Base-by-base conservation (phyloP, 1,140 invertebrate genomes). In the Alviniconcha marisindica region DNA sequence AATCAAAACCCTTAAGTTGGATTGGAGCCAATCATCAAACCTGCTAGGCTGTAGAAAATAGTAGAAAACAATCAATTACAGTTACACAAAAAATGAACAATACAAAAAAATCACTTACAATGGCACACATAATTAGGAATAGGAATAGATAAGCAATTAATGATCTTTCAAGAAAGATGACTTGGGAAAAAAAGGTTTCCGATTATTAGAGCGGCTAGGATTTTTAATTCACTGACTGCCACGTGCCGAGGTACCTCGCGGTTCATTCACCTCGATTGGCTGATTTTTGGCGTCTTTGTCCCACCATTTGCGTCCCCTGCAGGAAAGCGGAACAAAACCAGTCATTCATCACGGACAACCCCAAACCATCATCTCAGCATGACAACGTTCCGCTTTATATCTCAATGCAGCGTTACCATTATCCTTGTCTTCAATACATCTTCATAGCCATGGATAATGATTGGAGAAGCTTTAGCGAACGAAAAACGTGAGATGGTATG, bases 311-410 rank as follows among this genome's bases (percentile, higher is more conserved):
- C 87, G 88, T 88, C 86, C 87, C 87, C 86, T 87, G 90, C 89
- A 88, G 90, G 88, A 90, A 88, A 91, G 90, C 86, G 88, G 87
- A 91, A 91, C 87, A 91, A 90, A 90, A 90, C 82, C 85, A 87
- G 82, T 83, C 81, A 85, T 77, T 80, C 78, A 80, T 80, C 78
- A 80, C 60, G 78, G 78, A 40, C 51, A 80, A 40, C 56, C 21
- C 51, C 48, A 36, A n/a, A 78, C 54, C 77, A 76, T 40, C 78
- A 80, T 76, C 40, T 60, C 84, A 85, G 81, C 78, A 77, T 73
- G 48, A 82, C 73, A 85, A 31, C 33, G n/a, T 80, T 66, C 78
- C 78, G 38, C 73, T 44, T 48, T 48, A 48, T 48, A 48, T n/a
- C 44, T 48, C 44, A 48, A 48, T 48, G 44, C 44, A 48, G 69